These are phyloP conservation scores for Ellobius talpinus DNA, from an alignment of 2,113 vertebrate species.

Conservation along the genomic window DNA sequence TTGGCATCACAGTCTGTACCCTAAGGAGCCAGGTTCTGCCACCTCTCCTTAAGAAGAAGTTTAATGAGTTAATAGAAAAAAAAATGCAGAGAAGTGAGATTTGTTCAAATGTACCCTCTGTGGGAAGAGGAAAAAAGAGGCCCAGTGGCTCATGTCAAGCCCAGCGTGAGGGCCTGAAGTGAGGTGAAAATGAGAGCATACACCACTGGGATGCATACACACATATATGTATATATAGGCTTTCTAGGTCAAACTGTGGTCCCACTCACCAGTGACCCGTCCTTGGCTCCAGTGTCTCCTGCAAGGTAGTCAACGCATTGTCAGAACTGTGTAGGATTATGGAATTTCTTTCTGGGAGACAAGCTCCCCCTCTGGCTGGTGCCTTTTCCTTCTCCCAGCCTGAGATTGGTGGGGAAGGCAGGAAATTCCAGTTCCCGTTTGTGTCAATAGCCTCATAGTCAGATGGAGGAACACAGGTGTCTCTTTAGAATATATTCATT, in stretches of 20 bases:
- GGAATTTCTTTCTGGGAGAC: neutral
- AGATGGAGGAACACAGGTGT: too few species aligned
- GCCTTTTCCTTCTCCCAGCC: neutral
- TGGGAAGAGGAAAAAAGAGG: neutral
- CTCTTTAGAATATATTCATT: neutral
- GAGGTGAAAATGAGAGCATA: neutral
- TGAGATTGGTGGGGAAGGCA: neutral
- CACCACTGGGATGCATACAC: neutral
- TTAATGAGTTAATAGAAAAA: neutral
- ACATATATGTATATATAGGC: too few species aligned
- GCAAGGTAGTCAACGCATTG: too few species aligned
- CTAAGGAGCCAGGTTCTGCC: neutral
- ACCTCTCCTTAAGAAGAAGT: neutral
- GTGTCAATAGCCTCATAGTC: neutral
- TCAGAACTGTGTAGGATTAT: neutral
- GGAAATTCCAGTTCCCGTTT: neutral
- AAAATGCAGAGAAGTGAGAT: neutral
- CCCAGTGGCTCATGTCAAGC: neutral
- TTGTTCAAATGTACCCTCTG: neutral
- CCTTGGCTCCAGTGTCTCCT: neutral
- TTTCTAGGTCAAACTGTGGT: too few species aligned
- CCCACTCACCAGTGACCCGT: too few species aligned
- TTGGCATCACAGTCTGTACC: neutral
- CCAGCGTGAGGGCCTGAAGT: neutral
- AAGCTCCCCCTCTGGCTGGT: neutral